phyloP scores from a whole-genome alignment of 2,113 vertebrate genomes.

The Ochotona curzoniae region DNA sequence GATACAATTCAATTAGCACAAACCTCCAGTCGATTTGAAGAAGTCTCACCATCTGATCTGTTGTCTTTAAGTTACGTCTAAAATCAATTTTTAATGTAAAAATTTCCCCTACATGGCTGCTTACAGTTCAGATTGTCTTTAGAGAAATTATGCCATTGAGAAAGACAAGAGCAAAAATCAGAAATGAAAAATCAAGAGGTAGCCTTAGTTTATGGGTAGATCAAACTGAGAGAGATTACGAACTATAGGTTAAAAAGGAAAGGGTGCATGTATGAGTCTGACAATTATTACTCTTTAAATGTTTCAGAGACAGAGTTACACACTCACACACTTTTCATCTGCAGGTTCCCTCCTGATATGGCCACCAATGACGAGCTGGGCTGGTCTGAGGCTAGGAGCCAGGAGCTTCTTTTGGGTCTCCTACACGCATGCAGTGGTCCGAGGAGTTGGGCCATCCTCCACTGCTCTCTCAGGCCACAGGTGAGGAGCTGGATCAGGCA shows the following conservation, averaged over 20 bases:
- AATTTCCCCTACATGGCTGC: not conserved
- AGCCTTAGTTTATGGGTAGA: not conserved
- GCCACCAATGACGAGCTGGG: no score
- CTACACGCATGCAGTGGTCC: no score
- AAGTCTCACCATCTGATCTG: not conserved
- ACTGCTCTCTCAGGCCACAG: no score
- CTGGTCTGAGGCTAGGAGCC: no score
- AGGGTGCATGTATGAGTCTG: not conserved
- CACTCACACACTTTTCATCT: no score
- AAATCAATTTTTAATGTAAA: not conserved
- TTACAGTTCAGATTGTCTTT: not conserved
- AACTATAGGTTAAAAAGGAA: not conserved
- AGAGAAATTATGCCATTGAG: not conserved
- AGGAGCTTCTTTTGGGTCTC: no score
- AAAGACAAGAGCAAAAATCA: not conserved
- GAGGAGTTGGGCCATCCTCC: no score
- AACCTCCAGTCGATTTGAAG: not conserved
- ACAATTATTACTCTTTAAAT: not conserved
- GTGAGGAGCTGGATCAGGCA: no score
- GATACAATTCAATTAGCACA: not conserved
- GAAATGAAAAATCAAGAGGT: not conserved
- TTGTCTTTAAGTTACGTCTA: not conserved
- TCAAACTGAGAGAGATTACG: not conserved
- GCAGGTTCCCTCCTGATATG: no score
- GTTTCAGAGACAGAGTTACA: no score